Evolutionary conservation across 2,888 invertebrate species (phyloP).

Genomic region (Lasioglossum morio): DNA sequence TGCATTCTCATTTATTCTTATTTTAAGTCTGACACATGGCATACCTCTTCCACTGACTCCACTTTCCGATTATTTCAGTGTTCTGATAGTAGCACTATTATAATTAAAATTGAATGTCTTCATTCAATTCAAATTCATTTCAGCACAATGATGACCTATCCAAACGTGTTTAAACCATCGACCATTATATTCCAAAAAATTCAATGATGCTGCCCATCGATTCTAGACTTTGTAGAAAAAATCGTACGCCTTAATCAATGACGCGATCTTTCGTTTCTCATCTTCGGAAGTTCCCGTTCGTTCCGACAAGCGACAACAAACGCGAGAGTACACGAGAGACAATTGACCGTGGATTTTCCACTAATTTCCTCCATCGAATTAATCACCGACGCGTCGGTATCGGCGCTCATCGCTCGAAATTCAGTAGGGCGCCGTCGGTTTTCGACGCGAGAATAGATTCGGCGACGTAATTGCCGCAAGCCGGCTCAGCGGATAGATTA

Average conservation of each 20-base stretch:
- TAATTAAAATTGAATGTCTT: too few species aligned
- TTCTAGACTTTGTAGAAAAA: neutral
- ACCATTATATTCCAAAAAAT: neutral
- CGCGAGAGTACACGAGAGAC: neutral
- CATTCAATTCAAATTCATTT: too few species aligned
- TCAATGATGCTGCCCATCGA: neutral
- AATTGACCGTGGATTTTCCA: neutral
- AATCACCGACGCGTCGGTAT: constrained; percentile 41
- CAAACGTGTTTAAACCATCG: neutral
- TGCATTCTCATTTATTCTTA: too few species aligned
- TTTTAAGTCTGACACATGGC: too few species aligned
- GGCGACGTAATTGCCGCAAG: constrained; percentile 48
- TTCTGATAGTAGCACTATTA: too few species aligned
- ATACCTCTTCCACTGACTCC: too few species aligned
- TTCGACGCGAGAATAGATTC: constrained; percentile 40
- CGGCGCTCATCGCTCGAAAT: constrained; percentile 40
- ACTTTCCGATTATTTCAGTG: too few species aligned
- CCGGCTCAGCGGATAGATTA: constrained; percentile 41
- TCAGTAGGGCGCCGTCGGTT: constrained; percentile 6
- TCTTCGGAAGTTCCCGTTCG: neutral
- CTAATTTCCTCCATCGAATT: constrained; percentile 33
- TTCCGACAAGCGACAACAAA: neutral
- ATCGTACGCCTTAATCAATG: neutral
- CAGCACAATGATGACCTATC: too few species aligned
- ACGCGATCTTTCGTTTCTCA: neutral